Conservation (phyloP, 2,888 invertebrate species). For the Mimachlamys varia region DNA sequence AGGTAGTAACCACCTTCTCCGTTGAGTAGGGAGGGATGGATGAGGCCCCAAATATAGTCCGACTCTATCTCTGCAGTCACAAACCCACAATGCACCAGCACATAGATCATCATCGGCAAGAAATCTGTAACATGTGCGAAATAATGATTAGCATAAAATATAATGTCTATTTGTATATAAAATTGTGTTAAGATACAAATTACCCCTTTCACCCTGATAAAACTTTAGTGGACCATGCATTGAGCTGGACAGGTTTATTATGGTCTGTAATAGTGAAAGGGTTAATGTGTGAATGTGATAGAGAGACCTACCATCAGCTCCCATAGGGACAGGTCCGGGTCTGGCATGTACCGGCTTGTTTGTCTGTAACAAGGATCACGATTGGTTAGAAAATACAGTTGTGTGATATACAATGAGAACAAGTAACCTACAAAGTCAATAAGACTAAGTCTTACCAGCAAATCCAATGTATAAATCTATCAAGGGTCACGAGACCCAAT, state of each 20-base stretch:
- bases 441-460: no score
- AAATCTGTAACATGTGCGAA: conserved; percentile 86
- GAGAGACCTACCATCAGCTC: conserved; percentile 73
- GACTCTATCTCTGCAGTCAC: conserved; percentile 97
- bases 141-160: neutral
- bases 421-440: no score
- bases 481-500: no score
- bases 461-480: no score
- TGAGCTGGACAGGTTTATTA: neutral
- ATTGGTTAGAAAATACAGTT: neutral
- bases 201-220: no score
- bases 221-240: neutral
- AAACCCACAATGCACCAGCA: conserved; percentile 93
- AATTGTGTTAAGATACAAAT: neutral
- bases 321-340: conserved; percentile 65
- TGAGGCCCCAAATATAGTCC: conserved; percentile 96
- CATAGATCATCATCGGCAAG: conserved; percentile 95
- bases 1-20: conserved; percentile 98
- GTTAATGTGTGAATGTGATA: neutral
- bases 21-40: conserved; percentile 94
- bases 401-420: no score
- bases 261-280: no score
- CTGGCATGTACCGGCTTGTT: conserved; percentile 53
- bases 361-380: conserved; percentile 54
- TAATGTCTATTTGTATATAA: neutral